Conservation (phyloP, 2,888 invertebrate species). For the Bimastos eiseni region DNA sequence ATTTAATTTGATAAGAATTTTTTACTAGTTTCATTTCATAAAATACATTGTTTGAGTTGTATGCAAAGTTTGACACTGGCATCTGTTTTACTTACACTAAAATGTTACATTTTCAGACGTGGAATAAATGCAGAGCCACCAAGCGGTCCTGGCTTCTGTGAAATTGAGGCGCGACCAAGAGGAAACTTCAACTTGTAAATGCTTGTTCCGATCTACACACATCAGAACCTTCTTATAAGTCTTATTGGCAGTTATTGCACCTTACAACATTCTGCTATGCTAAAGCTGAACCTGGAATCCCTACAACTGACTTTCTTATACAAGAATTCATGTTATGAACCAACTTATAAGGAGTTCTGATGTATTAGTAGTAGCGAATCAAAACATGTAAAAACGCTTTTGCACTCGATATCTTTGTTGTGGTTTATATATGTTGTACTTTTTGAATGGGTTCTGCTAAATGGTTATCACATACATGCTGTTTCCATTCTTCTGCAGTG, state of each 20-base stretch:
- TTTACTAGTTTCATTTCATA: too few species aligned
- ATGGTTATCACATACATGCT: neutral
- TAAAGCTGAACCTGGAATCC: too few species aligned
- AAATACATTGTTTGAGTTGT: neutral
- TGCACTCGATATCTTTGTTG: neutral
- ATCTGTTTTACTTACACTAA: neutral
- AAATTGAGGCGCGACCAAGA: constrained; percentile 35
- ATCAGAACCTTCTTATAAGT: too few species aligned
- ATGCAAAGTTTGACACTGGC: neutral
- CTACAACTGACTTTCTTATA: too few species aligned
- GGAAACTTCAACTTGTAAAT: neutral
- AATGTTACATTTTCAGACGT: constrained; percentile 61
- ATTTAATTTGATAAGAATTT: too few species aligned
- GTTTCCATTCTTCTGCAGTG: neutral
- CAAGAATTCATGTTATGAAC: too few species aligned
- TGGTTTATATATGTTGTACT: neutral
- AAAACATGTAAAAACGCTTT: neutral
- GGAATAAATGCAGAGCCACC: constrained; percentile 74
- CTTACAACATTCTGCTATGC: too few species aligned
- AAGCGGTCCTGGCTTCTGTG: constrained; percentile 73
- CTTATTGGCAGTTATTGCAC: too few species aligned
- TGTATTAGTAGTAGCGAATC: neutral
- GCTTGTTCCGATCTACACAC: neutral
- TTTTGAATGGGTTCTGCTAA: neutral
- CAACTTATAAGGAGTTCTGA: too few species aligned